Conservation (phyloP, 2,797 vertebrate species). For the Ctenopoma kingsleyae region DNA sequence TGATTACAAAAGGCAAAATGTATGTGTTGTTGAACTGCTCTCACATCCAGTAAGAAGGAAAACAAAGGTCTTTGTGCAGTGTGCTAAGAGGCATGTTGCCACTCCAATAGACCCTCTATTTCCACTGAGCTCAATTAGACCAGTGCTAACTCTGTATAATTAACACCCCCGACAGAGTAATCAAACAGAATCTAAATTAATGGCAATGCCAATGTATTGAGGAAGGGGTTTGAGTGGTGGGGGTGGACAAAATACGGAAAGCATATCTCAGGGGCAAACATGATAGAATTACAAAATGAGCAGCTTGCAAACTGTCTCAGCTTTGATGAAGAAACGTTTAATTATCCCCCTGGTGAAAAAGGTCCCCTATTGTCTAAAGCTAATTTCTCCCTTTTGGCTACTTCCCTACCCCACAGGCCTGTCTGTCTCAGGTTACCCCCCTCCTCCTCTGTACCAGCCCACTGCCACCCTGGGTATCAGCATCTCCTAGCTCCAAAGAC, state of each 20-base stretch:
- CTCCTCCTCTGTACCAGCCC: slow-evolving; percentile 75
- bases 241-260: slow-evolving; percentile 81
- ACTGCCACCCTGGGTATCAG: slow-evolving; percentile 77
- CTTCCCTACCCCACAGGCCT: slow-evolving; percentile 85
- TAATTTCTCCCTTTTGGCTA: slow-evolving; percentile 93
- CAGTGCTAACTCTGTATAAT: slow-evolving; percentile 84
- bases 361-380: slow-evolving; percentile 90
- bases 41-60: slow-evolving; percentile 31
- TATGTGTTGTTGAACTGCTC: slow-evolving; percentile 35
- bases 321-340: slow-evolving; percentile 96
- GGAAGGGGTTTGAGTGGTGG: slow-evolving; percentile 56
- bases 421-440: slow-evolving; percentile 86
- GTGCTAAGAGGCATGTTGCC: slow-evolving; percentile 54
- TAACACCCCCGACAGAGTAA: slow-evolving; percentile 87
- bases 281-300: slow-evolving; percentile 94
- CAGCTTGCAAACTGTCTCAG: slow-evolving; percentile 93
- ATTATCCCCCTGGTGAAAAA: slow-evolving; percentile 91
- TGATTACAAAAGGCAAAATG: slow-evolving; percentile 17
- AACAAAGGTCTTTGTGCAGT: slow-evolving; percentile 70
- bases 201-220: slow-evolving; percentile 75
- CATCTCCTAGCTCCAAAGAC: slow-evolving; percentile 74
- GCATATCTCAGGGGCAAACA: slow-evolving; percentile 87
- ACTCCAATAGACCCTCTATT: slow-evolving; percentile 73
- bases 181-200: slow-evolving; percentile 87
- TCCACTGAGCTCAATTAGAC: slow-evolving; percentile 79